Conservation (phyloP, 2,888 invertebrate genomes). For the Abscondita cerata region DNA sequence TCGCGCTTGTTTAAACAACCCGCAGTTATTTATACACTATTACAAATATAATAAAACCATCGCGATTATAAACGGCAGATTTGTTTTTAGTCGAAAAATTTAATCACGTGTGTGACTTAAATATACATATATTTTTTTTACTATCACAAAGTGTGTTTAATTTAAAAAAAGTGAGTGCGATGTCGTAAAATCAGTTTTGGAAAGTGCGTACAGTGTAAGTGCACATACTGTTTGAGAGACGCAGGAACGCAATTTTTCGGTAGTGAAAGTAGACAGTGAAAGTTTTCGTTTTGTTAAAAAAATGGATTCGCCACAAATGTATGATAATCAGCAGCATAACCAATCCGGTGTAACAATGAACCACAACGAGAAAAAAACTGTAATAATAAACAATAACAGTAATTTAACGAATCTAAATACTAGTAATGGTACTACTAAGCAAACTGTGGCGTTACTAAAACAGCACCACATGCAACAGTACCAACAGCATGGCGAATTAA, state of each 20-base stretch:
- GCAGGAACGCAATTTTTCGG: constrained; percentile 44
- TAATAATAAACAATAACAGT: constrained; percentile 58
- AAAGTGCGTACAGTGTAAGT: constrained; percentile 47
- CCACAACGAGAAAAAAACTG: constrained; percentile 63
- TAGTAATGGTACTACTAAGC: constrained; percentile 61
- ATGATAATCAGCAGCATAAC: constrained; percentile 72
- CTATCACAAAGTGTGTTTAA: constrained; percentile 1
- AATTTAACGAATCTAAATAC: constrained; percentile 60
- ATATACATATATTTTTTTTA: not conserved
- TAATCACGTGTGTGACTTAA: constrained; percentile 23
- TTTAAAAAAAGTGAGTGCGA: constrained; percentile 9
- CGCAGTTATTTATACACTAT: not conserved
- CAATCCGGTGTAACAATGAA: constrained; percentile 64
- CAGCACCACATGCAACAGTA: constrained; percentile 76
- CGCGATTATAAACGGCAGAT: not conserved
- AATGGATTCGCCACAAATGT: constrained; percentile 89
- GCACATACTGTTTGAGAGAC: constrained; percentile 24
- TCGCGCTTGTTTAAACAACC: constrained; percentile 6
- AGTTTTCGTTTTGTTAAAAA: constrained; percentile 19
- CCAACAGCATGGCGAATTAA: constrained; percentile 77
- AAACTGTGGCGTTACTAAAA: constrained; percentile 65
- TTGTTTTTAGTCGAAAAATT: constrained; percentile 15
- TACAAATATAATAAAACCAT: constrained; percentile 8
- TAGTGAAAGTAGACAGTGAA: constrained; percentile 48
- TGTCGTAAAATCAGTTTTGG: constrained; percentile 27